Conservation (phyloP, 1,140 invertebrate species). For the Andricus grossulariae region DNA sequence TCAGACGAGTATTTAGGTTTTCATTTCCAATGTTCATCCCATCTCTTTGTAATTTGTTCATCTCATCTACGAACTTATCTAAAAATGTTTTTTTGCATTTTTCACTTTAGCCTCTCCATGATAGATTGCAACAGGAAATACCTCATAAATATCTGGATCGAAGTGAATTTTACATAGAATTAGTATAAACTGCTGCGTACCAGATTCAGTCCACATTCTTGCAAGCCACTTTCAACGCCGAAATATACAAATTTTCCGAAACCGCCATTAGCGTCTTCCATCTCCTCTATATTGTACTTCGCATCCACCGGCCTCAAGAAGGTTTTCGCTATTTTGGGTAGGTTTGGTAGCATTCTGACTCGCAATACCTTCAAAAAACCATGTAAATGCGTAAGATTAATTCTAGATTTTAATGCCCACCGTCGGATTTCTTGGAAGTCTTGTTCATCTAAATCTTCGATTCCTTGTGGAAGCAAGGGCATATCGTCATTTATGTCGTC, state of each 20-base stretch:
- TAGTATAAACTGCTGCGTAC: constrained; percentile 42
- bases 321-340: not conserved
- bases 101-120: no score
- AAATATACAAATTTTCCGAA: constrained; percentile 46
- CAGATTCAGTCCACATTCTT: constrained; percentile 36
- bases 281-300: constrained; percentile 36
- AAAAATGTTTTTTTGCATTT: no score
- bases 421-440: not conserved
- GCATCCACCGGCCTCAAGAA: constrained; percentile 27
- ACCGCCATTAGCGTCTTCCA: constrained; percentile 12
- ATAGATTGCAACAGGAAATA: no score
- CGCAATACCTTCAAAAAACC: constrained; percentile 34
- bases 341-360: not conserved
- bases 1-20: no score
- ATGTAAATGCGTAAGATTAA: not conserved
- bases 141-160: no score
- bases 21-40: no score
- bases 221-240: constrained; percentile 35
- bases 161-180: no score
- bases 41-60: no score
- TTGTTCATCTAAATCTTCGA: not conserved
- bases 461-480: not conserved
- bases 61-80: no score
- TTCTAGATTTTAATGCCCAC: not conserved
- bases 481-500: not conserved